Base-by-base conservation (phyloP, 2,888 invertebrate genomes). In the Parasteatoda lunata region DNA sequence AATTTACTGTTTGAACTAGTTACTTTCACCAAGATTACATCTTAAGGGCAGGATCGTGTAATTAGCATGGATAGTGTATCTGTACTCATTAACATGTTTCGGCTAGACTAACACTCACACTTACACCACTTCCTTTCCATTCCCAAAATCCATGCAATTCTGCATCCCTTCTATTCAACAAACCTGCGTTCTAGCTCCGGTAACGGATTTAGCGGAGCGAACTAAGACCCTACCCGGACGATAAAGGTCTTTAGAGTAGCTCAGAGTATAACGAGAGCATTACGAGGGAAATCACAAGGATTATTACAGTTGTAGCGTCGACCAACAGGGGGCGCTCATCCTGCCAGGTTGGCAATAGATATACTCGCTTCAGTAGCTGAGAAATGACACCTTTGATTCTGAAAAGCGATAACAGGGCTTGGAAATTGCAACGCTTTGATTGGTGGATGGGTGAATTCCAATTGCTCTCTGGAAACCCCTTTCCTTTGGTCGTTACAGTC, bases 351-450 rank as follows among this genome's bases (percentile, higher is more conserved):
- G 45, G 75, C 75, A 69, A 75, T 81, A 81, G 81, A 81, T 81
- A 81, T 73, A 75, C 81, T 59, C 75, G 81, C 75, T 68, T 59
- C 54, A 48, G 52, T 76, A 66, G 73, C 81, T 81, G 81, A 81
- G 81, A 81, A 81, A 81, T 81, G 81, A 81, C 81, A 81, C 81
- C 81, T 81, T 81, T 81, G 81, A 81, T 81, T 81, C 81, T 52
- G 48, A 47, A 59, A 52, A 15, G 68, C 59, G 75, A 81, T 81
- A 81, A 69, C 59, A n/a, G 81, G 75, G 59, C 7, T 49, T 13
- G 51, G 52, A 71, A 65, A 68, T 77, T 66, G 30, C 11, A 68
- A 59, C 15, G 75, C 68, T 81, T 68, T 81, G 81, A 81, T 81
- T 81, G 81, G 81, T 54, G 47, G 81, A 75, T 66, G 72, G 70